Conservation (phyloP, 2,888 invertebrate species). For the Ormyrus rosae region DNA sequence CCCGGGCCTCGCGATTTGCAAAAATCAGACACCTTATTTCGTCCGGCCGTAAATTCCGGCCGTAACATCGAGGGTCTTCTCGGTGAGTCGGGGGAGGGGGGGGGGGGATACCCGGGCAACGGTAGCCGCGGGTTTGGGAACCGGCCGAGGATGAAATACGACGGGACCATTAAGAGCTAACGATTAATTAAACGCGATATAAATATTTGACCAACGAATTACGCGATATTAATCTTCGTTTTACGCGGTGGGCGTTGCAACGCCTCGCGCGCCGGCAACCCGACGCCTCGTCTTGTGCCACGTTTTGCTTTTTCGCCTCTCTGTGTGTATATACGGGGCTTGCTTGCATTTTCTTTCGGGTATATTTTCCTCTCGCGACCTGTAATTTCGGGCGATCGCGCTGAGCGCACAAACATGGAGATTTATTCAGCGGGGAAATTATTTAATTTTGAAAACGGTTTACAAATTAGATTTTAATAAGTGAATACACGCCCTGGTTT, state of each 20-base stretch:
- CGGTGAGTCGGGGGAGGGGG: conserved; percentile 17
- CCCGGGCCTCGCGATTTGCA: conserved; percentile 21
- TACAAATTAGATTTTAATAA: neutral
- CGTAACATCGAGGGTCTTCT: conserved; percentile 56
- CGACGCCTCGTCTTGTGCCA: neutral
- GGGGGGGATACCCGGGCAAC: conserved; percentile 50
- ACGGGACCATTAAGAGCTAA: conserved; percentile 70
- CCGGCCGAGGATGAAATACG: conserved; percentile 68
- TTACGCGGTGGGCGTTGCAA: conserved; percentile 60
- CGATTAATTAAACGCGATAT: conserved; percentile 73
- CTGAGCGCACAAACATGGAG: too few species aligned
- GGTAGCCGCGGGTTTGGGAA: neutral
- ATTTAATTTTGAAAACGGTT: too few species aligned
- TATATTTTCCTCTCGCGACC: too few species aligned
- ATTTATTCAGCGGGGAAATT: too few species aligned
- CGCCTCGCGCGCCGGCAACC: neutral
- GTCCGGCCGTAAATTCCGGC: conserved; percentile 63
- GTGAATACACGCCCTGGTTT: too few species aligned
- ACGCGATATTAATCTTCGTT: conserved; percentile 72
- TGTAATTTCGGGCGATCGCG: too few species aligned
- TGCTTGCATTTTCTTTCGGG: too few species aligned
- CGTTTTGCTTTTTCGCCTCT: neutral
- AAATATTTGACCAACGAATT: conserved; percentile 73
- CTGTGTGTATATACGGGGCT: too few species aligned
- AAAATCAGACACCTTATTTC: conserved; percentile 55